Base-by-base conservation (phyloP, 2,888 invertebrate species). In the Lampropteryx suffumata region DNA sequence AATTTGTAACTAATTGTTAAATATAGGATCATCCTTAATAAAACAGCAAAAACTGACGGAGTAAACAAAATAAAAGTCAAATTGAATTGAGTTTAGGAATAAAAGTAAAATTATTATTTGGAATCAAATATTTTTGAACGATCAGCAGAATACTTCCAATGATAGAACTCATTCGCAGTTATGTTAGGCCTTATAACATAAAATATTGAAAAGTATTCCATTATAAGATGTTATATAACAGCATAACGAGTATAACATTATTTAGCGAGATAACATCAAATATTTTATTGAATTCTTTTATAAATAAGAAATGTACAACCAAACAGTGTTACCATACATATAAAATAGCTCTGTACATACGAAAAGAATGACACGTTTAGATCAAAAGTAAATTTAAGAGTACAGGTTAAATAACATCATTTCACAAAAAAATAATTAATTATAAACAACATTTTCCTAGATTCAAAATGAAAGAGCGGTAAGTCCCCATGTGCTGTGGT, bases 401-500 rank as follows among this genome's bases (percentile, higher is more conserved):
- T 35, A 17, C 11, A 28, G 4, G 17, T 32, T 30, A 27, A 17
- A 33, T 34, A 41, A 42, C 11, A 27, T 21, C 2, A 36, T 43
- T 41, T 17, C 55, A 41, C 45, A 46, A 54, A 47, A 59, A 48
- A 44, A 49, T 50, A 65, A 75, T 83, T 83, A 79, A 80, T 75
- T 78, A 75, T 78, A 5, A 2, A 3, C 4, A 17, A 17, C 17
- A 17, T 76, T 64, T n/a, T 61, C 11, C 26, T 33, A 41, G 32
- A 10, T 33, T 21, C 33, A 10, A 14, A 44, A 13, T 30, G 21
- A 36, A 41, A 41, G 21, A 8, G 36, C 24, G n/a, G 32, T 33
- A 17, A 26, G n/a, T 42, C 27, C 14, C 4, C 14, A 10, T 32
- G 46, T 33, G 21, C 3, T 40, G 8, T 30, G 12, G 43, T 34